phyloP scores from a whole-genome alignment of 2,113 vertebrate genomes.

The Scomber scombrus region DNA sequence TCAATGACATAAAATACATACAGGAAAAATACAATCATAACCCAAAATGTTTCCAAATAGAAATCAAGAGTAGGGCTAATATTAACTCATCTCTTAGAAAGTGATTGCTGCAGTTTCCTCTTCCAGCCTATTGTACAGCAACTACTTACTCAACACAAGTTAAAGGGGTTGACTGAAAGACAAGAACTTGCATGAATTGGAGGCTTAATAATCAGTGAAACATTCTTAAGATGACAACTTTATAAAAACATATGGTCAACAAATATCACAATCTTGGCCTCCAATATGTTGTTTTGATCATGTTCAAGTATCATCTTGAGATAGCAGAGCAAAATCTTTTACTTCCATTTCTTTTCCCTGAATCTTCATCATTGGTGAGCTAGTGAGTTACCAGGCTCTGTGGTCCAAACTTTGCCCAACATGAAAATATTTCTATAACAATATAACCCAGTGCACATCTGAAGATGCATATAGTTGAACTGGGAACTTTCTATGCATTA shows the following conservation, averaged over 20 bases:
- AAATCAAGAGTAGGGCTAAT: neutral
- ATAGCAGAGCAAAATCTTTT: slow-evolving; percentile 35
- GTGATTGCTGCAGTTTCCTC: neutral
- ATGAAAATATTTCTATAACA: slow-evolving; percentile 1
- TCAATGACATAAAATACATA: slow-evolving; percentile 23
- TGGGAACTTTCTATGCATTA: neutral
- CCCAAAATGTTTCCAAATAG: neutral
- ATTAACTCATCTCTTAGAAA: neutral
- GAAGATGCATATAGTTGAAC: neutral
- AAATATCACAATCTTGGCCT: slow-evolving; percentile 47
- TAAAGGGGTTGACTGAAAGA: slow-evolving; percentile 48
- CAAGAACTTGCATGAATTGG: slow-evolving; percentile 63
- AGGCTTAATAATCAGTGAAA: slow-evolving; percentile 28
- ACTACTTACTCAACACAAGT: slow-evolving; percentile 16
- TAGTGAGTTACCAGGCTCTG: neutral
- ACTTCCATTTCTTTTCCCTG: slow-evolving; percentile 29
- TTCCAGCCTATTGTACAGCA: slow-evolving; percentile 8
- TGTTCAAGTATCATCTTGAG: slow-evolving; percentile 77
- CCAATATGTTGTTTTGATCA: slow-evolving; percentile 60
- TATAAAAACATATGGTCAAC: slow-evolving; percentile 23
- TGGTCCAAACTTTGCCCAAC: slow-evolving; percentile 20
- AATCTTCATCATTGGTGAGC: neutral
- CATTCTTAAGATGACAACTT: slow-evolving; percentile 42
- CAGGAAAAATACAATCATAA: slow-evolving; percentile 15
- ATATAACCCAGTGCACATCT: slow-evolving; percentile 18